These are phyloP conservation scores for Acropternis orthonyx DNA, from an alignment of 2,797 vertebrate genomes.

Conservation along the genomic window DNA sequence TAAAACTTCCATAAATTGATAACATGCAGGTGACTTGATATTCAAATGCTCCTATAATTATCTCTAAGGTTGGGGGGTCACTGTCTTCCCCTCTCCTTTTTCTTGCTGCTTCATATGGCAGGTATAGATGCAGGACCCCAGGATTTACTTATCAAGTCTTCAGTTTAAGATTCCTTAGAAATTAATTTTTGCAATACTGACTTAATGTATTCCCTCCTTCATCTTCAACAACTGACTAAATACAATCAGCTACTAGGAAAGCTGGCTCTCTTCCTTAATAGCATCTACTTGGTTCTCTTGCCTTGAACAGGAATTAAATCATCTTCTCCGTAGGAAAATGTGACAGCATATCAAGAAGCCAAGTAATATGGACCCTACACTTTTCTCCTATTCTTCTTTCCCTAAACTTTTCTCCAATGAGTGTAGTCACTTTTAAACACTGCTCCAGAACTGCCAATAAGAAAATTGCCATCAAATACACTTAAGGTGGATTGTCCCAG, in stretches of 20 bases:
- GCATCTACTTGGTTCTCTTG: not conserved
- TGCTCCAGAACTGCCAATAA: not conserved
- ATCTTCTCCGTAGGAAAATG: not conserved
- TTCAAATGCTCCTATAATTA: not conserved
- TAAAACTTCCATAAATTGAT: not conserved
- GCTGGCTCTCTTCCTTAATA: not conserved
- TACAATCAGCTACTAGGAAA: not conserved
- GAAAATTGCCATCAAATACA: not conserved
- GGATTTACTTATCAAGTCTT: not conserved
- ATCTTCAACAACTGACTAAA: not conserved
- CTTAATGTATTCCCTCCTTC: not conserved
- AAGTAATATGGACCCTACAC: not conserved
- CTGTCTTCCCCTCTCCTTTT: not conserved
- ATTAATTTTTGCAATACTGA: not conserved
- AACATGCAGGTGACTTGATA: not conserved
- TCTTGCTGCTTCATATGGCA: not conserved
- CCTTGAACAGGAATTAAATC: not conserved
- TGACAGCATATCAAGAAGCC: not conserved
- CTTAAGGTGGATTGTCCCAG: not conserved
- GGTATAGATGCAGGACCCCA: not conserved
- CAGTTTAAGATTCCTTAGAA: not conserved
- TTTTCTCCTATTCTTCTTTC: not conserved
- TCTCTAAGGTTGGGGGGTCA: not conserved
- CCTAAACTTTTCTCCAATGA: not conserved
- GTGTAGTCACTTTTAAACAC: not conserved